A percentile compares a stretch with the other conserved stretches of the same genome.
These are phyloP conservation scores for Tyria jacobaeae DNA, from an alignment of 2,888 invertebrate species.

Conservation along the genomic window DNA sequence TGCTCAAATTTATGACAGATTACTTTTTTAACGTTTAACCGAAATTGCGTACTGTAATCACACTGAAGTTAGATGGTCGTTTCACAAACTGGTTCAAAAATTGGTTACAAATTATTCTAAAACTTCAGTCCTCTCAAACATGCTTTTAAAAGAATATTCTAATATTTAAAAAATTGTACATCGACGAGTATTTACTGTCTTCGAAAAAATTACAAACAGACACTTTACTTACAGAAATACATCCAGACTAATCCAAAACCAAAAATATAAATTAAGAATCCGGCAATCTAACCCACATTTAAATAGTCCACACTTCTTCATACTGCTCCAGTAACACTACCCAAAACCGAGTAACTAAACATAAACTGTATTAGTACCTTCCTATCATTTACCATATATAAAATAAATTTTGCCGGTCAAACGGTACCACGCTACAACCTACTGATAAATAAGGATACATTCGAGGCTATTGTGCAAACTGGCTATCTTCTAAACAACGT, in stretches of 20 bases:
- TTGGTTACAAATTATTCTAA: background rate
- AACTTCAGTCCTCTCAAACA: background rate
- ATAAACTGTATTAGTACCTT: slow-evolving; percentile 23
- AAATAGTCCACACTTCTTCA: too few species aligned
- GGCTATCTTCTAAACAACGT: slow-evolving; percentile 40
- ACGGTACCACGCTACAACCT: slow-evolving; percentile 20
- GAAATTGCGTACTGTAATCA: slow-evolving; percentile 17
- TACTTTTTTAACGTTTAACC: slow-evolving; percentile 20
- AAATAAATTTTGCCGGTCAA: slow-evolving; percentile 35
- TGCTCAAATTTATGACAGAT: slow-evolving; percentile 24
- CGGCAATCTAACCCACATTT: too few species aligned
- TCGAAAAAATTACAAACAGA: too few species aligned
- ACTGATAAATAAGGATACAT: slow-evolving; percentile 43
- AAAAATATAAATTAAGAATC: too few species aligned
- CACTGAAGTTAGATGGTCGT: background rate
- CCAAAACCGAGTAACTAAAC: slow-evolving; percentile 25
- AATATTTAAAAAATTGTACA: too few species aligned
- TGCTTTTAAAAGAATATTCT: too few species aligned
- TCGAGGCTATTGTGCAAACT: slow-evolving; percentile 48
- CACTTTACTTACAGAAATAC: too few species aligned
- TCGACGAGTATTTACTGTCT: too few species aligned
- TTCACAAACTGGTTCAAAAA: background rate
- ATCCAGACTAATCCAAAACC: too few species aligned
- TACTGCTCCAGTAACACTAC: background rate
- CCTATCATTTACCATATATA: slow-evolving; percentile 25